phyloP scores from a whole-genome alignment of 37 sponge, comb jelly and placozoan genomes.

The Beroe forskalii region DNA sequence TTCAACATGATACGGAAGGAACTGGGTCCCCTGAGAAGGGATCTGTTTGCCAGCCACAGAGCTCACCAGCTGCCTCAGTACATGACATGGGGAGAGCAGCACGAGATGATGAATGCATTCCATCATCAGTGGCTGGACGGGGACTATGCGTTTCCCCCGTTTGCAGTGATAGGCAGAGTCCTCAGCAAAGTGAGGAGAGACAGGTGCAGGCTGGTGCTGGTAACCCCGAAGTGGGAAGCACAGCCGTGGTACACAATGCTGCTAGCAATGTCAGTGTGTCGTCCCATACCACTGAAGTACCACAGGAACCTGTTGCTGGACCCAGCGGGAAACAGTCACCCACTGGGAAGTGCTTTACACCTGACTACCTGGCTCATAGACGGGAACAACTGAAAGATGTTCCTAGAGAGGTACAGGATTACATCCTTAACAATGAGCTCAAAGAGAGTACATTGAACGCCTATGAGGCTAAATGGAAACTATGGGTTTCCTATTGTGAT shows the following conservation, averaged over 20 bases:
- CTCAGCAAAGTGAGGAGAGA: background rate
- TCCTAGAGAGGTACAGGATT: background rate
- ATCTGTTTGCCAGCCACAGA: background rate
- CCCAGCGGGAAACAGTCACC: background rate
- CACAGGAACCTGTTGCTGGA: background rate
- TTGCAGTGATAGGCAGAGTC: background rate
- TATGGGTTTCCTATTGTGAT: no score
- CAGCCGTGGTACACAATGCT: background rate
- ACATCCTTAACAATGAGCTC: background rate
- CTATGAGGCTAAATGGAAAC: no score
- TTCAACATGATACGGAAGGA: background rate
- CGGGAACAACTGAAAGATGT: background rate
- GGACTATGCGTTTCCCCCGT: constrained; percentile 24
- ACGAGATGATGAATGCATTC: background rate
- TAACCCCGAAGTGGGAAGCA: background rate
- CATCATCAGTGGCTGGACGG: background rate
- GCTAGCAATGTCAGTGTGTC: no score
- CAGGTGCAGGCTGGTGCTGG: background rate
- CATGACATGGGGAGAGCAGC: background rate
- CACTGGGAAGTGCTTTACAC: background rate
- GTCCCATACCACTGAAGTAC: no score
- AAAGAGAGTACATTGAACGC: no score
- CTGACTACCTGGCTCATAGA: background rate
- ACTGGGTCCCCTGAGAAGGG: background rate
- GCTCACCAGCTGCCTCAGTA: background rate